Conservation (phyloP, 2,888 invertebrate genomes). For the Ceraclea dissimilis region DNA sequence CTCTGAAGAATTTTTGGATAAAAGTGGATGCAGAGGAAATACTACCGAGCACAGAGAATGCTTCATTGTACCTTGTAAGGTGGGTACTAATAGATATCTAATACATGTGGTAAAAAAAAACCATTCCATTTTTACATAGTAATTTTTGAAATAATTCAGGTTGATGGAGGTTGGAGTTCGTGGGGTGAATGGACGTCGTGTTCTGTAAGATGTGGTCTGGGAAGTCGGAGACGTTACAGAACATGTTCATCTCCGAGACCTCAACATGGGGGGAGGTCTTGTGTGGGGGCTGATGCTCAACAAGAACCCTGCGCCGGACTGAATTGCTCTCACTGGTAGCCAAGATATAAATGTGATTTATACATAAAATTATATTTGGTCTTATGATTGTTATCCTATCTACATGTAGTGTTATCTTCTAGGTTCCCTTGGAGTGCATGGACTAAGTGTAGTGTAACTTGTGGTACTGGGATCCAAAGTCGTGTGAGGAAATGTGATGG, state of each 20-base stretch:
- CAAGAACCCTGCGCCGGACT: constrained; percentile 35
- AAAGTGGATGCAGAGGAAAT: constrained; percentile 37
- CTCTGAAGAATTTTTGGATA: constrained; percentile 33
- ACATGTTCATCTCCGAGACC: constrained; percentile 37
- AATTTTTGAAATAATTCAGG: constrained; percentile 21
- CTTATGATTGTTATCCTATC: no score
- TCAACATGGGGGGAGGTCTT: constrained; percentile 35
- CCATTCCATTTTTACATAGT: background rate
- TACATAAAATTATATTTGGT: background rate
- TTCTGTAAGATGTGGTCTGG: constrained; percentile 37
- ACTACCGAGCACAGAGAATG: constrained; percentile 37
- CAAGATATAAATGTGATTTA: background rate
- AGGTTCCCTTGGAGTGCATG: constrained; percentile 51
- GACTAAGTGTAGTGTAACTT: constrained; percentile 47
- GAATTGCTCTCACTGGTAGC: constrained; percentile 36
- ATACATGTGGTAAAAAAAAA: background rate
- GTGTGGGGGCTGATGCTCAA: constrained; percentile 34
- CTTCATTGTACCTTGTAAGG: constrained; percentile 44
- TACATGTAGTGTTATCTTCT: constrained; percentile 10
- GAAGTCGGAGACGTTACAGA: constrained; percentile 34
- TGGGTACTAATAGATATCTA: no score
- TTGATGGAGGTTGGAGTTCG: constrained; percentile 34
- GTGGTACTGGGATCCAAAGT: constrained; percentile 46
- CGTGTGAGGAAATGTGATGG: constrained; percentile 43
- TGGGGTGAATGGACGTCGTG: constrained; percentile 42